phyloP scores from a whole-genome alignment of 2,888 invertebrate species.

The Lepidochitona cinerea region DNA sequence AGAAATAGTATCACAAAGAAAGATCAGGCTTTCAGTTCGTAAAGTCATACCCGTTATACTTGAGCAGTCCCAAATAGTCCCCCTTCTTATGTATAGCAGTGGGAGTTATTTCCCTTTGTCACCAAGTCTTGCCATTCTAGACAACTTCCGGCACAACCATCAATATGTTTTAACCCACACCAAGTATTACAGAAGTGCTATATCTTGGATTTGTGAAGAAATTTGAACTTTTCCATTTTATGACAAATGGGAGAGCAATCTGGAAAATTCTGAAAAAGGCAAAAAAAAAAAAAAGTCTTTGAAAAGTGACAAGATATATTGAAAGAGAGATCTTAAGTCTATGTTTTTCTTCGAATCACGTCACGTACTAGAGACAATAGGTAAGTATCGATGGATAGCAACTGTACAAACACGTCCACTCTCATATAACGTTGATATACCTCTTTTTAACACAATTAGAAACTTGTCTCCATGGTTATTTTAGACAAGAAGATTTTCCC shows the following conservation, averaged over 20 bases:
- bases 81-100: neutral
- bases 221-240: too few relatives aligned
- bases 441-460: too few relatives aligned
- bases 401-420: too few relatives aligned
- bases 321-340: neutral
- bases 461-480: too few relatives aligned
- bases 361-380: neutral
- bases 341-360: neutral
- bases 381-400: too few relatives aligned
- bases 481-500: too few relatives aligned
- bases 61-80: neutral
- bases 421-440: too few relatives aligned
- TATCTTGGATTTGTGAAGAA: too few relatives aligned
- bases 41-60: neutral
- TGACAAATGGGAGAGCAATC: conserved; percentile 32
- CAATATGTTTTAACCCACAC: too few relatives aligned
- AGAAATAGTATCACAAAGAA: neutral
- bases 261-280: conserved; percentile 48
- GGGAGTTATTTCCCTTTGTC: neutral
- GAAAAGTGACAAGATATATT: neutral
- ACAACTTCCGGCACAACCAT: too few relatives aligned
- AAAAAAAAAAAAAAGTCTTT: conserved; percentile 16
- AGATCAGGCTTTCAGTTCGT: neutral
- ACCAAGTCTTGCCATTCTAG: too few relatives aligned
- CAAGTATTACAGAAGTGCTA: too few relatives aligned